Base-by-base conservation (phyloP, 2,113 vertebrate genomes). In the Atrichornis clamosus region DNA sequence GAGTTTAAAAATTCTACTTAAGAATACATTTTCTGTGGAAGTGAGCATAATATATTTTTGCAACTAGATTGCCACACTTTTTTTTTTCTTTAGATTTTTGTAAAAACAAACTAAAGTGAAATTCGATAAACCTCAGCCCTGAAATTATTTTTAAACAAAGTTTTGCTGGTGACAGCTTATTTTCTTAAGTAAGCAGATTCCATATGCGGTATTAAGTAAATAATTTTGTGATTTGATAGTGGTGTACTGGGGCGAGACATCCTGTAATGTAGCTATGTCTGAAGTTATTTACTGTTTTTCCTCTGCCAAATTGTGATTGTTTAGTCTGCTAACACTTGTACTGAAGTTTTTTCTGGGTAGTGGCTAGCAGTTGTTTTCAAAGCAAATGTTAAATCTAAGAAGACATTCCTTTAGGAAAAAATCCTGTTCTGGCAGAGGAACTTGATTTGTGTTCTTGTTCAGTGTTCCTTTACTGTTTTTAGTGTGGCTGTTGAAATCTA, bases 401-500 rank as follows among this genome's bases (percentile, higher is more conserved):
- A 94, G 97, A 96, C 97, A 98, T 97, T 98, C 96, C 96, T 98
- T 98, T 47, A 87, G 89, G 89, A 97, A 95, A 93, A 95, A 86
- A 87, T 98, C 97, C 97, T 98, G 97, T 98, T 98, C 98, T 99
- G 98, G 98, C 98, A 98, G 93, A 97, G 89, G 86, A 98, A 98
- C 98, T 98, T 98, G 98, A 99, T 99, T 99, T 99, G 98, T 99
- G 98, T 98, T 98, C 98, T 98, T 98, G 98, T 99, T 98, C 97
- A 88, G 90, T 99, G 97, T 98, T 98, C 97, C 98, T 98, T 98
- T 98, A 97, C 98, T 98, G 97, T 97, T 98, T 98, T 98, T 98
- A 98, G 98, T 98, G 95, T 97, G 98, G 98, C 98, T 99, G 99
- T 98, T 99, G 99, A 99, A 99, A 99, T 98, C 98, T 98, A 98